Conservation (phyloP, 2,113 vertebrate species). For the Lanius collurio region DNA sequence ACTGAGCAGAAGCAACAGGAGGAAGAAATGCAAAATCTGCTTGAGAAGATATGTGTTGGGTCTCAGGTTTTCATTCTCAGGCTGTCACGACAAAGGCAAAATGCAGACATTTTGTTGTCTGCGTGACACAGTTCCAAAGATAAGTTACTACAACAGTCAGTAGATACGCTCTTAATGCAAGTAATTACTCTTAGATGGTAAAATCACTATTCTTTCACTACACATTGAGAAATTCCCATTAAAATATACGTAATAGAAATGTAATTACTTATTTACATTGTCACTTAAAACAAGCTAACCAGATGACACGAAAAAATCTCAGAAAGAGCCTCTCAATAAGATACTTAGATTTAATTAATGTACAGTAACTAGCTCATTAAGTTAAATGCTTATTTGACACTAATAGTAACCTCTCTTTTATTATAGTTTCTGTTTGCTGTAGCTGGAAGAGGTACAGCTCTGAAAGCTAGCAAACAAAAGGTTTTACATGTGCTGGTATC, state of each 20-base stretch:
- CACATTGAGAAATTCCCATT: slow-evolving; percentile 57
- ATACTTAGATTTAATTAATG: slow-evolving; percentile 70
- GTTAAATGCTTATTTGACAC: slow-evolving; percentile 63
- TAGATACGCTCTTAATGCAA: slow-evolving; percentile 31
- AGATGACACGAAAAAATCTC: slow-evolving; percentile 50
- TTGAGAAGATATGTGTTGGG: background rate
- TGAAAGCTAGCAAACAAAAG: slow-evolving; percentile 17
- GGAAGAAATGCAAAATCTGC: background rate
- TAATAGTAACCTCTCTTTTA: slow-evolving; percentile 31
- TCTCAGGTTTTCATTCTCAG: background rate
- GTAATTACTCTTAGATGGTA: slow-evolving; percentile 46
- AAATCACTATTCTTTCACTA: slow-evolving; percentile 38
- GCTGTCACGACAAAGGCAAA: background rate
- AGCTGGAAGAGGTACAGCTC: background rate
- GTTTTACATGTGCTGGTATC: background rate
- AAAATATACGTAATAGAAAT: slow-evolving; percentile 66
- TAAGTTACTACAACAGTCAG: background rate
- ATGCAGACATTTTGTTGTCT: background rate
- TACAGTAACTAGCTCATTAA: slow-evolving; percentile 55
- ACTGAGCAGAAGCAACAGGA: background rate
- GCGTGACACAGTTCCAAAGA: background rate
- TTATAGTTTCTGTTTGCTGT: slow-evolving; percentile 2
- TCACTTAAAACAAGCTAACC: slow-evolving; percentile 68
- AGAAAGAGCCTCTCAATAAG: slow-evolving; percentile 56
- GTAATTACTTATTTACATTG: slow-evolving; percentile 63